Evolutionary conservation across 2,888 invertebrate species (phyloP).

Genomic region (Alentia gelatinosa): DNA sequence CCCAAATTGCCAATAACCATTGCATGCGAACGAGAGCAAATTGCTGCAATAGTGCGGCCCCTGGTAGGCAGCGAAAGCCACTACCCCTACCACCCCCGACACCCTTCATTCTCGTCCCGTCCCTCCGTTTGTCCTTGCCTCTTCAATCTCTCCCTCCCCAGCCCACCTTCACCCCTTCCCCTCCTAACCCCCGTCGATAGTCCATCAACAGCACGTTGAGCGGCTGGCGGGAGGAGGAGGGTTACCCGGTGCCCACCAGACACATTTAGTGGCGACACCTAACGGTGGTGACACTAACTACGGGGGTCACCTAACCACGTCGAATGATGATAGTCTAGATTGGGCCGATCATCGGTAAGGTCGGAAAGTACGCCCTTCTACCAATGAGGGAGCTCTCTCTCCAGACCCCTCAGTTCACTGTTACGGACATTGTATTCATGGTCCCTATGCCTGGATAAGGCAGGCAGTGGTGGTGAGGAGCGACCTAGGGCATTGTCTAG

Average conservation of each 20-base stretch:
- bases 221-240: not conserved
- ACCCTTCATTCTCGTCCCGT: no score
- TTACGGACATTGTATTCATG: no score
- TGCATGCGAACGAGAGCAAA: not conserved
- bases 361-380: no score
- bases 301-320: not conserved
- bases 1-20: slow-evolving; percentile 17
- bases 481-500: no score
- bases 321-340: slow-evolving; percentile 9
- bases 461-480: no score
- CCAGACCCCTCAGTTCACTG: no score
- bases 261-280: not conserved
- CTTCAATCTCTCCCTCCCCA: no score
- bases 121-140: not conserved
- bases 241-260: not conserved
- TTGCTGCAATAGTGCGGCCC: not conserved
- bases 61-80: not conserved
- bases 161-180: no score
- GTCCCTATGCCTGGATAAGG: no score
- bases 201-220: not conserved
- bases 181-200: not conserved
- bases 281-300: not conserved
- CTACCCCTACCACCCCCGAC: not conserved
- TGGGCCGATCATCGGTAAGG: not conserved
- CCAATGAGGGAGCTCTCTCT: no score